phyloP scores from a whole-genome alignment of 2,888 invertebrate species.

The Galeruca laticollis region DNA sequence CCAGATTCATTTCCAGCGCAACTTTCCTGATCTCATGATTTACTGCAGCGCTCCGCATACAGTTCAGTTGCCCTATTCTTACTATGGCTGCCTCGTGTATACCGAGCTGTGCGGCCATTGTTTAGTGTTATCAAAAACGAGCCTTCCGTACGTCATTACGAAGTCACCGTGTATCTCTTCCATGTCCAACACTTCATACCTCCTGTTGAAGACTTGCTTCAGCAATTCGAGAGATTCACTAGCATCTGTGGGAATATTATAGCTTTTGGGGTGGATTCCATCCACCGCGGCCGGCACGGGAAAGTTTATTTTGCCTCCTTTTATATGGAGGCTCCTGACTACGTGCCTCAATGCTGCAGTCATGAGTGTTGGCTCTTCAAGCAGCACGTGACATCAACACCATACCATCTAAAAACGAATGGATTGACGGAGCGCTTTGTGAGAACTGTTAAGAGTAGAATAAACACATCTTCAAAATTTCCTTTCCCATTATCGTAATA shows the following conservation, averaged over 20 bases:
- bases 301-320: constrained; percentile 7
- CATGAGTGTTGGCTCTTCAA: neutral
- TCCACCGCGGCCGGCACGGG: constrained; percentile 9
- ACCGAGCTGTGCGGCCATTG: neutral
- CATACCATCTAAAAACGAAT: too few relatives aligned
- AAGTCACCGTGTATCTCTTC: neutral
- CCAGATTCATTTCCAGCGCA: neutral
- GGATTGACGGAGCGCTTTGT: too few relatives aligned
- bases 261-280: too few relatives aligned
- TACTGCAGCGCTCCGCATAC: neutral
- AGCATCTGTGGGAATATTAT: neutral
- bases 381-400: too few relatives aligned
- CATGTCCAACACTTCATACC: neutral
- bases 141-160: neutral
- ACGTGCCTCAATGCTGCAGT: constrained; percentile 1
- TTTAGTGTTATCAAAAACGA: neutral
- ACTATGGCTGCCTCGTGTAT: neutral
- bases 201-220: neutral
- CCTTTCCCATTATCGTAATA: too few relatives aligned
- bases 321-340: neutral
- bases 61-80: too few relatives aligned
- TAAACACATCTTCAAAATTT: too few relatives aligned
- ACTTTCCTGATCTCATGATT: neutral
- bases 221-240: neutral
- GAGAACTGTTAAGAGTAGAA: too few relatives aligned